phyloP scores from a whole-genome alignment of 2,888 invertebrate species.

The Pammene aurita region DNA sequence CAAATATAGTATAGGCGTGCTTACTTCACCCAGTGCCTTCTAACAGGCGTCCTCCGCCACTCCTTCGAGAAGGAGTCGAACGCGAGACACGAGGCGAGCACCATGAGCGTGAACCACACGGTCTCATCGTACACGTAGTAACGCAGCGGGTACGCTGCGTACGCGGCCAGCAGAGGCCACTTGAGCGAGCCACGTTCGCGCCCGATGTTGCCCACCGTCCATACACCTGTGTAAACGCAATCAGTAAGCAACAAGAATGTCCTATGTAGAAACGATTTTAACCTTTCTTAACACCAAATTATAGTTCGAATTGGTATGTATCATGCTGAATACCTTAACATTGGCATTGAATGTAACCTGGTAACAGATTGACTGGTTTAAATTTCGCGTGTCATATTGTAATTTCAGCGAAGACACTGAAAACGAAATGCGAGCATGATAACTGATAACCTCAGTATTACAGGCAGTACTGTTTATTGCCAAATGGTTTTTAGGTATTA shows the following conservation, averaged over 20 bases:
- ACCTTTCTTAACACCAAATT: not conserved
- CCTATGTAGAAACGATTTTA: not conserved
- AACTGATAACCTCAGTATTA: conserved; percentile 3
- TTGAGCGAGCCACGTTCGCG: conserved; percentile 89
- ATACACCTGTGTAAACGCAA: conserved; percentile 86
- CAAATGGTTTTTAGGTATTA: too few species aligned
- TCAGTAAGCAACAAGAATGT: not conserved
- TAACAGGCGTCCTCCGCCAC: conserved; percentile 88
- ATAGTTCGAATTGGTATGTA: not conserved
- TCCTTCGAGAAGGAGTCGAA: conserved; percentile 91
- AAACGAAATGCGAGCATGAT: not conserved
- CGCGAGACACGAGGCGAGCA: conserved; percentile 85
- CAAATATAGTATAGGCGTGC: not conserved
- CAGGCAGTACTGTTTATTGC: not conserved
- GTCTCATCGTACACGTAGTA: conserved; percentile 90
- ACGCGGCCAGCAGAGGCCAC: conserved; percentile 87
- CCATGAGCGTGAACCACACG: conserved; percentile 87
- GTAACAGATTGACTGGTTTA: conserved; percentile 14
- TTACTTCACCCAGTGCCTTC: conserved; percentile 65
- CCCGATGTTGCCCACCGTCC: conserved; percentile 96
- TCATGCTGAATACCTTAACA: not conserved
- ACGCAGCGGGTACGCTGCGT: conserved; percentile 85
- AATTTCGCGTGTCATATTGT: not conserved
- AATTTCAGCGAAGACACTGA: conserved; percentile 10
- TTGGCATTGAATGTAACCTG: not conserved